Percentiles rank a stretch among this genome's conserved stretches.
Evolutionary conservation across 2,797 vertebrate genomes (phyloP).

Genomic region (Geotria australis): DNA sequence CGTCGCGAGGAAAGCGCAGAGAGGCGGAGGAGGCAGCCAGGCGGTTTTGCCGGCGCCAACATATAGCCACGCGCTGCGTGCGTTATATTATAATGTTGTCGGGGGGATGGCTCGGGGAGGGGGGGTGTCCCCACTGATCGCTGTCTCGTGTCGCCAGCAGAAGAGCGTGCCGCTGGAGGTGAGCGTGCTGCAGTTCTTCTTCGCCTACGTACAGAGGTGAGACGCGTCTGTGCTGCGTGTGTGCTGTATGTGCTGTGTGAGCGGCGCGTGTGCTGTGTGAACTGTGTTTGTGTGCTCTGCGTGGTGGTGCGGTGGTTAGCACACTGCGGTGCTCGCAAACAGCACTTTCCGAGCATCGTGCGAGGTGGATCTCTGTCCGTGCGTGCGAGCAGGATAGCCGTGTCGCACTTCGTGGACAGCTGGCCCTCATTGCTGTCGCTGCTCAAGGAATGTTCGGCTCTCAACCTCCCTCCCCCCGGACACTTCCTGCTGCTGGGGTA

Average conservation of each 20-base stretch:
- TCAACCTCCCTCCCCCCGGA: conserved; percentile 66
- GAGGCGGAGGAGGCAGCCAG: no score
- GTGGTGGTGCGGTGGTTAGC: no score
- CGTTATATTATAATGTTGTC: no score
- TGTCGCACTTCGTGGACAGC: conserved; percentile 73
- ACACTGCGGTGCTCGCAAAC: no score
- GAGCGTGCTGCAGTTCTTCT: conserved; percentile 99
- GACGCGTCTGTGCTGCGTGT: conserved; percentile 2
- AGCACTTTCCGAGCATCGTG: no score
- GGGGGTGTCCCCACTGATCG: no score
- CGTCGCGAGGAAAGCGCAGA: no score
- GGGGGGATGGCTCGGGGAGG: no score
- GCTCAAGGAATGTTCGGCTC: conserved; percentile 70
- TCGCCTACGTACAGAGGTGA: conserved; percentile 90
- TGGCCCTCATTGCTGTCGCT: conserved; percentile 65
- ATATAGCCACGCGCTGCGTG: no score
- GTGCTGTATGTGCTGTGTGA: background rate
- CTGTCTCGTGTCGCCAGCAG: conserved; percentile 12
- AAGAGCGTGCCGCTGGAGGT: conserved; percentile 92
- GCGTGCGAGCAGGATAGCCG: conserved; percentile 31
- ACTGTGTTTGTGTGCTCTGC: background rate
- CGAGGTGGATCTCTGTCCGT: no score
- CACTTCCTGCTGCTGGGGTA: conserved; percentile 91
- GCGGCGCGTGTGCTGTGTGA: background rate
- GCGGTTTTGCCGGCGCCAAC: no score